A percentile compares a stretch with the other conserved stretches of the same genome.
Evolutionary conservation across 2,113 vertebrate genomes (phyloP).

Genomic region (Sciurus niger): DNA sequence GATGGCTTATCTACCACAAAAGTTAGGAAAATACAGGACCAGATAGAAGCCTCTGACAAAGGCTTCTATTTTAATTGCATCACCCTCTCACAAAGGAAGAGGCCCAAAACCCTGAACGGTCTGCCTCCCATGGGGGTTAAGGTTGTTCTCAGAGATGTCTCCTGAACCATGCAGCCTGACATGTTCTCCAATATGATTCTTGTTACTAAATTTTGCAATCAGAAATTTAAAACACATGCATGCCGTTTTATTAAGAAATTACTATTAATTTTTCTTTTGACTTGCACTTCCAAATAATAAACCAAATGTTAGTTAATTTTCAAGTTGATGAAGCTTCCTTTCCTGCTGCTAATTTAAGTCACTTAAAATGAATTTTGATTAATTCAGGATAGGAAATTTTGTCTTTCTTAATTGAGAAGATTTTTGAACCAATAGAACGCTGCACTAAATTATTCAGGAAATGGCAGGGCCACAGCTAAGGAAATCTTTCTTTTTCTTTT

Average conservation of each 20-base stretch:
- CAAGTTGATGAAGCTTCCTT: constrained; percentile 70
- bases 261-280: constrained; percentile 56
- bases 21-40: background rate
- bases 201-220: constrained; percentile 24
- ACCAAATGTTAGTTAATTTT: constrained; percentile 71
- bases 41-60: background rate
- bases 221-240: background rate
- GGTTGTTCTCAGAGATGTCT: background rate
- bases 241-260: constrained; percentile 40
- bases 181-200: background rate
- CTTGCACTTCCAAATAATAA: constrained; percentile 69
- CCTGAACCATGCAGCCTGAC: background rate
- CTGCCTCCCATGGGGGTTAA: no score
- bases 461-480: background rate
- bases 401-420: constrained; percentile 78
- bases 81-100: background rate
- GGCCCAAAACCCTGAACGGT: background rate
- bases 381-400: constrained; percentile 66
- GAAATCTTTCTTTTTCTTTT: background rate
- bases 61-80: background rate
- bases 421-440: constrained; percentile 50
- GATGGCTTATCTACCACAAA: background rate
- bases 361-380: constrained; percentile 81
- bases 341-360: constrained; percentile 76
- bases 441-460: constrained; percentile 61